Evolutionary conservation across 2,888 invertebrate species (phyloP).

Genomic region (Proisotoma minuta): DNA sequence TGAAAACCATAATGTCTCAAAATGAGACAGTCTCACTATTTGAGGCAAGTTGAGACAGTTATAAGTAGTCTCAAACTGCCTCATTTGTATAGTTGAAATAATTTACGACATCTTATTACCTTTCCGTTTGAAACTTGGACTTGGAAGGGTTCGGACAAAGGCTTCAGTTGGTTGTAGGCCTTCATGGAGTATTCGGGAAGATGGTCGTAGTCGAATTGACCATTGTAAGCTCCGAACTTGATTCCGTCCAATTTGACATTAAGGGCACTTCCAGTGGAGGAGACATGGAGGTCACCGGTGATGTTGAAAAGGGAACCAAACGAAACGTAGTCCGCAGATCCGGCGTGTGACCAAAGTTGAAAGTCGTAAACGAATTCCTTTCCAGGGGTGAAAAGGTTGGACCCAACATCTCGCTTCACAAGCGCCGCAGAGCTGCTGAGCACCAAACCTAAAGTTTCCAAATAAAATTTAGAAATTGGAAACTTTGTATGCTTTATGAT

Average conservation of each 20-base stretch:
- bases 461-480: slow-evolving; percentile 9
- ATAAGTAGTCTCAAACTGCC: neutral
- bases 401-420: slow-evolving; percentile 41
- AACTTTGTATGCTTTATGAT: neutral
- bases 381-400: slow-evolving; percentile 40
- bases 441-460: slow-evolving; percentile 27
- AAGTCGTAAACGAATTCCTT: slow-evolving; percentile 45
- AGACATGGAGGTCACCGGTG: slow-evolving; percentile 41
- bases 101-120: slow-evolving; percentile 23
- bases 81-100: neutral
- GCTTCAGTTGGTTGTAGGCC: slow-evolving; percentile 39
- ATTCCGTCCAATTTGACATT: slow-evolving; percentile 39
- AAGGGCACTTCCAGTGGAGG: slow-evolving; percentile 31
- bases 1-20: too few relatives aligned
- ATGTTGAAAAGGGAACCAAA: slow-evolving; percentile 42
- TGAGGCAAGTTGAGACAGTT: too few relatives aligned
- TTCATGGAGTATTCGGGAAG: slow-evolving; percentile 22
- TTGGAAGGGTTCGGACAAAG: slow-evolving; percentile 42
- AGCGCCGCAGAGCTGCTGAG: slow-evolving; percentile 40
- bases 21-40: too few relatives aligned
- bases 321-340: slow-evolving; percentile 42
- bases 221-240: slow-evolving; percentile 42
- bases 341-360: slow-evolving; percentile 32
- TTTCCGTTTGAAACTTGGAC: slow-evolving; percentile 39
- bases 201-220: slow-evolving; percentile 22